phyloP scores from a whole-genome alignment of 2,888 invertebrate genomes.

The Leptothorax acervorum region DNA sequence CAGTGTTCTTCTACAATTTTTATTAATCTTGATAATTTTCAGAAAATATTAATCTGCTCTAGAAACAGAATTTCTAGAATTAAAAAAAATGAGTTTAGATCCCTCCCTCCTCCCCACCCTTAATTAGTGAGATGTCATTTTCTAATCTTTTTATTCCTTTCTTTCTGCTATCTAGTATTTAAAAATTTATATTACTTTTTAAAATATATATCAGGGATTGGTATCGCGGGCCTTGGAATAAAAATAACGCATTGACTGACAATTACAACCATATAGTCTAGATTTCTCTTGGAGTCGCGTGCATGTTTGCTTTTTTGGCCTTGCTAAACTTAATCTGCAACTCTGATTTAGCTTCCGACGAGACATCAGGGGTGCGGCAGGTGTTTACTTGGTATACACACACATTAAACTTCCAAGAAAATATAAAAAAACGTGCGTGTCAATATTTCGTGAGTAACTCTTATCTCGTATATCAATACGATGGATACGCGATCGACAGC shows the following conservation, averaged over 20 bases:
- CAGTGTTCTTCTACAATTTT: neutral
- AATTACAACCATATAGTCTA: conserved; percentile 4
- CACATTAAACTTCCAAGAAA: neutral
- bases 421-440: conserved; percentile 2
- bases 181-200: neutral
- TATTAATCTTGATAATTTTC: neutral
- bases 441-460: conserved; percentile 13
- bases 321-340: conserved; percentile 7
- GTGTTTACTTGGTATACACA: conserved; percentile 13
- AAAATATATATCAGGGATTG: neutral
- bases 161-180: neutral
- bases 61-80: neutral
- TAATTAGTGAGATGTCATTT: neutral
- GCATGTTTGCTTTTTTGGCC: neutral
- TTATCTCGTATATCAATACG: conserved; percentile 36
- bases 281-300: neutral
- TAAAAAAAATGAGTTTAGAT: neutral
- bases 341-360: conserved; percentile 20
- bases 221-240: neutral
- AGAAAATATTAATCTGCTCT: neutral
- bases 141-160: neutral
- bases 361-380: conserved; percentile 31
- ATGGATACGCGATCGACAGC: neutral
- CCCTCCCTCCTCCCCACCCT: neutral
- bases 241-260: conserved; percentile 11